Evolutionary conservation across 2,113 vertebrate species (phyloP).

Genomic region (Oryzias javanicus): DNA sequence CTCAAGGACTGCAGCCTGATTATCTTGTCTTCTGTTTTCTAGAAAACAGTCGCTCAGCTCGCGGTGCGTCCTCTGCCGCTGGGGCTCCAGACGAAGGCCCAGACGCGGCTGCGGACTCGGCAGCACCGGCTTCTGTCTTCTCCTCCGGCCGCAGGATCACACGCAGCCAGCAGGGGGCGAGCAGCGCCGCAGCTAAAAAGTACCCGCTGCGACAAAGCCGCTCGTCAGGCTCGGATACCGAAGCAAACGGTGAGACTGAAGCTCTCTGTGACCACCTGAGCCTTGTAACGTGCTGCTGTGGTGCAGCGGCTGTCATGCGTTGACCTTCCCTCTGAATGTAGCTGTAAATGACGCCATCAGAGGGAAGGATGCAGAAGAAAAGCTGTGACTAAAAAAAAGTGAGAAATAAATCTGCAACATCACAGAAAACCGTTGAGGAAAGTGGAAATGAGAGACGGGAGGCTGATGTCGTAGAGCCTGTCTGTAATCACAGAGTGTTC

Average conservation of each 20-base stretch:
- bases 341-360: no score
- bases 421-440: background rate
- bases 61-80: conserved; percentile 72
- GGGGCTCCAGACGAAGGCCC: conserved; percentile 83
- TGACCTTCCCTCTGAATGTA: no score
- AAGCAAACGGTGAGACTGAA: conserved; percentile 81
- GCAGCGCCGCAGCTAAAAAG: conserved; percentile 87
- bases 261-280: background rate
- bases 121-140: conserved; percentile 47
- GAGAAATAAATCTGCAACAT: background rate
- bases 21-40: background rate
- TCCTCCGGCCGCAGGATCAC: conserved; percentile 90
- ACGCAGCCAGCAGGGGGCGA: conserved; percentile 89
- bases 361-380: background rate
- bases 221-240: conserved; percentile 90
- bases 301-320: no score
- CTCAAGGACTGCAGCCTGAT: background rate
- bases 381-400: background rate
- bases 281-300: no score
- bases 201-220: conserved; percentile 91
- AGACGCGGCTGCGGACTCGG: conserved; percentile 37
- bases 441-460: background rate
- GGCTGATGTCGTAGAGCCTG: conserved; percentile 2
- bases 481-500: conserved; percentile 37
- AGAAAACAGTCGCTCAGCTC: conserved; percentile 80